Evolutionary conservation across 1,140 invertebrate species (phyloP).

Genomic region (Myzus persicae): DNA sequence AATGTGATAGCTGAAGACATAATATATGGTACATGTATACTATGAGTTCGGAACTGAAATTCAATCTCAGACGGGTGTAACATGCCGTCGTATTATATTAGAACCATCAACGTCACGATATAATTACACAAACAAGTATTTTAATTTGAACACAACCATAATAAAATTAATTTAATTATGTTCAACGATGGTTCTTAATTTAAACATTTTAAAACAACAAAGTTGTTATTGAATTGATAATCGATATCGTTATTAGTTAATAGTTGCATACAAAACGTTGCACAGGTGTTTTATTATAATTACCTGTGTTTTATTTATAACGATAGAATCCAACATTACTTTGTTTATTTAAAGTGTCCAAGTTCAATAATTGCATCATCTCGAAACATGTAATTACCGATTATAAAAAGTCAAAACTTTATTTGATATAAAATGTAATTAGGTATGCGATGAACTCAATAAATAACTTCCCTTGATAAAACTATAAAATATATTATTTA

Average conservation of each 20-base stretch:
- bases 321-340: background rate
- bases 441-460: background rate
- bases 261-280: background rate
- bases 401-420: no score
- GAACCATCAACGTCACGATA: background rate
- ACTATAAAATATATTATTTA: no score
- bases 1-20: conserved; percentile 10
- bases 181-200: background rate
- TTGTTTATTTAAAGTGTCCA: background rate
- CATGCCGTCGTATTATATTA: background rate
- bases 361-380: background rate
- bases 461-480: no score
- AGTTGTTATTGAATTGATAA: background rate
- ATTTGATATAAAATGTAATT: background rate
- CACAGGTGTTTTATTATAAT: background rate
- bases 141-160: background rate
- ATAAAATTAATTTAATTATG: background rate
- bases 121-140: background rate
- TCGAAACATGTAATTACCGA: background rate
- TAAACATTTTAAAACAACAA: background rate
- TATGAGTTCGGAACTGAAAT: background rate
- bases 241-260: background rate
- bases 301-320: no score
- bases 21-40: background rate
- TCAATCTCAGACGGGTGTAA: conserved; percentile 16